These are phyloP conservation scores for Sebastes ruberrimus DNA, from an alignment of 2,797 vertebrate genomes.

Conservation along the genomic window DNA sequence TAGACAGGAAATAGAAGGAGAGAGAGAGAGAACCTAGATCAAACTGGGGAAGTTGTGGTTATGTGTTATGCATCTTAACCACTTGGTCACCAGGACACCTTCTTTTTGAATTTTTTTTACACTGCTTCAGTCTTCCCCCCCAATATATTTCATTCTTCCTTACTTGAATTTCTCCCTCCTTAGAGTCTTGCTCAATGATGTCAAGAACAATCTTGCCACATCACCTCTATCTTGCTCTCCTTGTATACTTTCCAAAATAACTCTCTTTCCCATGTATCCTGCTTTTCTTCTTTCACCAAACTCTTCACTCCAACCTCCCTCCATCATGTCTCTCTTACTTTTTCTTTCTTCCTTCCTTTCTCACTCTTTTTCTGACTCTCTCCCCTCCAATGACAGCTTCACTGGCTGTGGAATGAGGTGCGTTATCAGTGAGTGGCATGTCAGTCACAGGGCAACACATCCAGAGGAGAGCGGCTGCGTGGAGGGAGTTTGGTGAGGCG, in stretches of 20 bases:
- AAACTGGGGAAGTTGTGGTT: too few species aligned
- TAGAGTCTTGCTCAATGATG: neutral
- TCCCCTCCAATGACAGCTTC: conserved; percentile 35
- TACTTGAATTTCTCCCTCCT: neutral
- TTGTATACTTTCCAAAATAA: neutral
- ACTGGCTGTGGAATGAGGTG: conserved; percentile 74
- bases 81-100: neutral
- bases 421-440: conserved; percentile 76
- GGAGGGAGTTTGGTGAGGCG: conserved; percentile 16
- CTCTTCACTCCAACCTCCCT: neutral
- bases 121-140: neutral
- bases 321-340: conserved; percentile 1
- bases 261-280: neutral
- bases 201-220: neutral
- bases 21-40: too few species aligned
- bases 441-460: conserved; percentile 69
- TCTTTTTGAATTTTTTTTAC: neutral
- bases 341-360: neutral
- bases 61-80: too few species aligned
- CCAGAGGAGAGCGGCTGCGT: conserved; percentile 7
- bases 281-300: conserved; percentile 7
- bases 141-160: neutral
- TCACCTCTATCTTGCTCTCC: neutral
- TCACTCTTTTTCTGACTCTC: neutral
- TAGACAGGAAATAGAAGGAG: too few species aligned